Conservation (phyloP, 2,888 invertebrate species). For the Trachelus troglodyta region DNA sequence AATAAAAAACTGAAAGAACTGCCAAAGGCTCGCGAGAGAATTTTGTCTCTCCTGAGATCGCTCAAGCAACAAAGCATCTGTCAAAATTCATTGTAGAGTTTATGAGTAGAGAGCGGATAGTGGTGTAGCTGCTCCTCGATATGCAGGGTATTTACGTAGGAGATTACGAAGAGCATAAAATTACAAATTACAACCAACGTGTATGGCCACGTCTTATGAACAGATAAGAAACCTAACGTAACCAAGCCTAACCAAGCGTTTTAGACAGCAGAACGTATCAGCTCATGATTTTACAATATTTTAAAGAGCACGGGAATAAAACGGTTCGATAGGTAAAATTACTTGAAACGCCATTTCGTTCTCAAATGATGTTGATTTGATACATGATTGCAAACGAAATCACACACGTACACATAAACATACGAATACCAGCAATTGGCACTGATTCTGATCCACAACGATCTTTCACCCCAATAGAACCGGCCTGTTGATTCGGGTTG, state of each 20-base stretch:
- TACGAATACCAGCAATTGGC: background rate
- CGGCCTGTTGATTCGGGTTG: conserved; percentile 5
- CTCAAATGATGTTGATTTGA: background rate
- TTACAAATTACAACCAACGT: too few relatives aligned
- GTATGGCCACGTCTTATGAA: too few relatives aligned
- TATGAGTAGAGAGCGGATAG: too few relatives aligned
- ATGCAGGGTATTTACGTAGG: too few relatives aligned
- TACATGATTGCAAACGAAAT: background rate
- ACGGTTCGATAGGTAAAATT: background rate
- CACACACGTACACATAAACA: background rate
- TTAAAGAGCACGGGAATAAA: background rate
- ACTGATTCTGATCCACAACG: background rate
- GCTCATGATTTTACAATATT: background rate
- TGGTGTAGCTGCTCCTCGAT: too few relatives aligned
- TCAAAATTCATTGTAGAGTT: too few relatives aligned
- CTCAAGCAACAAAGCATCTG: too few relatives aligned
- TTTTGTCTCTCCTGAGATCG: background rate
- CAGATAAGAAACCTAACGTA: background rate
- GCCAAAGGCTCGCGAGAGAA: background rate
- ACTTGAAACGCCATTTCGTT: background rate
- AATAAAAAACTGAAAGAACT: background rate
- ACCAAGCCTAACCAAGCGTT: background rate
- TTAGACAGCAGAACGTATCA: background rate
- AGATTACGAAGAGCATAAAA: too few relatives aligned
- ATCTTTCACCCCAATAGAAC: background rate